Evolutionary conservation across 2,113 vertebrate genomes (phyloP), one percentile per base, ranked within the genome.

Genomic region (Strigops habroptila): DNA sequence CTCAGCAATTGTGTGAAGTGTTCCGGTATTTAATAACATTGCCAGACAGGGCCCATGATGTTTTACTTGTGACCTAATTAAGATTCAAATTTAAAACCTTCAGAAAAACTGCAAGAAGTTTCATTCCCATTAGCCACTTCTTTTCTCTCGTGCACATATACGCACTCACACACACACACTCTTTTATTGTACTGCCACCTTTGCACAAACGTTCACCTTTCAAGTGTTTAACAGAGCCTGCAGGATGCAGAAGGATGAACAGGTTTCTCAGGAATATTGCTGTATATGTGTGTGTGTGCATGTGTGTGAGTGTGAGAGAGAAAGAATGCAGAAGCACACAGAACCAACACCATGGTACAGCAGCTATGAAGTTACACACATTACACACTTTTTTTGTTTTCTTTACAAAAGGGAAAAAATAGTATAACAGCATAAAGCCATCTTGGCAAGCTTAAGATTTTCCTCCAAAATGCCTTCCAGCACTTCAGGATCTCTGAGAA

Each of bases 401-500:
- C 76, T 94, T 93, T 95, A 96, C 94, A 94, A 95, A 98, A 96
- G 86, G 91, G 90, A 57, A 94, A 94, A 95, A 92, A 60, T 24
- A 96, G 80, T 84, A 22, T 94, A 98, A 97, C 96, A 97, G 96
- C 96, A 95, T 96, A 95, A 96, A 92, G 88, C 86, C 93, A 95
- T 52, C 39, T 94, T 96, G 97, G 94, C 94, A 97, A 97, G 95
- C 95, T 77, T 96, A 97, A 96, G 92, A 95, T 95, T 97, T 96
- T 97, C 91, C 91, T 97, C 94, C 74, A 94, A 97, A 97, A 97
- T 96, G 97, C 97, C 85, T 95, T 91, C 86, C 82, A 98, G 95
- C 95, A 98, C 83, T 97, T 97, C 75, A 97, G 96, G 92, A 94
- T 97, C 97, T 97, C 95, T 97, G 97, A 98, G 97, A 97, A 97